Percentiles rank a stretch among this genome's conserved stretches.
Evolutionary conservation across 2,797 vertebrate genomes (phyloP).

Genomic region (Bufotes viridis): DNA sequence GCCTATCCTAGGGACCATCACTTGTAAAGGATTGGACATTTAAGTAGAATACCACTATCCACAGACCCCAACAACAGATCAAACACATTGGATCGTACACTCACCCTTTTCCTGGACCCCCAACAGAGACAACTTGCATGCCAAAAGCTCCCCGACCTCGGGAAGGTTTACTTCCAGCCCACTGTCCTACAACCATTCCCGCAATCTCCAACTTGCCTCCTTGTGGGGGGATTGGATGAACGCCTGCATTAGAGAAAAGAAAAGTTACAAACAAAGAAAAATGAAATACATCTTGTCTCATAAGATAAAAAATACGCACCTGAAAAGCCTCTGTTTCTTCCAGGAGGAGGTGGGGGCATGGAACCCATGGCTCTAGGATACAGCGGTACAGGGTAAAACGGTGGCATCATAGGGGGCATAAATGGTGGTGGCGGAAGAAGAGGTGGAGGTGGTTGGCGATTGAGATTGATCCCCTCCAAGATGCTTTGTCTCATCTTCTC

Average conservation of each 20-base stretch:
- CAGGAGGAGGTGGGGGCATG: slow-evolving; percentile 77
- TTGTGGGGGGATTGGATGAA: slow-evolving; percentile 91
- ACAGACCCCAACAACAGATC: not conserved
- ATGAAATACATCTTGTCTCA: not conserved
- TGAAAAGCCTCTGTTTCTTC: slow-evolving; percentile 86
- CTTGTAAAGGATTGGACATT: no score
- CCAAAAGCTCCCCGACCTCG: slow-evolving; percentile 87
- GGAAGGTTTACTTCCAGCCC: slow-evolving; percentile 90
- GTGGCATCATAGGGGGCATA: slow-evolving; percentile 86
- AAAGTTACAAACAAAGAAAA: not conserved
- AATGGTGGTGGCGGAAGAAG: slow-evolving; percentile 86
- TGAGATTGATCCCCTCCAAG: slow-evolving; percentile 88
- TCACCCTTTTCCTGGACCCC: slow-evolving; percentile 86
- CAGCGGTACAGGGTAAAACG: slow-evolving; percentile 86
- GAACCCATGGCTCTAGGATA: slow-evolving; percentile 86
- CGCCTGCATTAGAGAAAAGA: slow-evolving; percentile 71
- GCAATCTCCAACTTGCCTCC: slow-evolving; percentile 93
- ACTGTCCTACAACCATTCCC: slow-evolving; percentile 93
- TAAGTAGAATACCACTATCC: not conserved
- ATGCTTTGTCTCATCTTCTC: slow-evolving; percentile 95
- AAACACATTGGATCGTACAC: slow-evolving; percentile 45
- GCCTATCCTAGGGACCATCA: no score
- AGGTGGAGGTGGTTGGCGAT: slow-evolving; percentile 83
- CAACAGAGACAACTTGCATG: slow-evolving; percentile 92
- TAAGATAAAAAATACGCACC: slow-evolving; percentile 70